Percentiles rank a stretch among this genome's conserved stretches.
Evolutionary conservation across 2,888 invertebrate species (phyloP).

Genomic region (Oxystoma pomonae): DNA sequence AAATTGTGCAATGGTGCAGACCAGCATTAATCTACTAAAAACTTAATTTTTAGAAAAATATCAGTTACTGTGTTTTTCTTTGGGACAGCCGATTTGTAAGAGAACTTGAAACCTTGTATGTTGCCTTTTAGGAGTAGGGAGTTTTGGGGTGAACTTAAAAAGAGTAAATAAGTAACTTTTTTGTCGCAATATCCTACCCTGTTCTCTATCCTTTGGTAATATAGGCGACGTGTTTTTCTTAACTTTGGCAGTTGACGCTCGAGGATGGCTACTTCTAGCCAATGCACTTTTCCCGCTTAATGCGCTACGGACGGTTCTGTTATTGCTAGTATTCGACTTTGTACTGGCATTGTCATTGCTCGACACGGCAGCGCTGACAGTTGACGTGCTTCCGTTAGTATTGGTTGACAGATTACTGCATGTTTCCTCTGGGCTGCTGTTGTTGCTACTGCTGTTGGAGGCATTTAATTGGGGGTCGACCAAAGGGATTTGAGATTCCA

Average conservation of each 20-base stretch:
- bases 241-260: conserved; percentile 62
- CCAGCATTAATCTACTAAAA: too few species aligned
- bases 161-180: too few species aligned
- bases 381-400: conserved; percentile 24
- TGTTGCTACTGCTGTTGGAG: conserved; percentile 20
- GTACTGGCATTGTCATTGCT: conserved; percentile 29
- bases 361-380: conserved; percentile 13
- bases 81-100: too few species aligned
- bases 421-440: conserved; percentile 32
- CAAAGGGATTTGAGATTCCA: background rate
- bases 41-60: too few species aligned
- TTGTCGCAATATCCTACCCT: too few species aligned
- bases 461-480: background rate
- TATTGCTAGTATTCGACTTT: conserved; percentile 22
- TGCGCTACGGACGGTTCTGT: conserved; percentile 36
- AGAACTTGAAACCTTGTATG: too few species aligned
- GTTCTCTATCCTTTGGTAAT: conserved; percentile 63
- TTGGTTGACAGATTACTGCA: conserved; percentile 27
- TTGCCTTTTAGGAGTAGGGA: too few species aligned
- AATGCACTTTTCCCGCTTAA: conserved; percentile 24
- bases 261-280: conserved; percentile 32
- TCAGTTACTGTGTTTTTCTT: too few species aligned
- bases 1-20: too few species aligned
- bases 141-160: too few species aligned
- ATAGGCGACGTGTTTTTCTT: conserved; percentile 56